phyloP scores from a whole-genome alignment of 1,140 invertebrate genomes.

The Ceratosolen fusciceps region DNA sequence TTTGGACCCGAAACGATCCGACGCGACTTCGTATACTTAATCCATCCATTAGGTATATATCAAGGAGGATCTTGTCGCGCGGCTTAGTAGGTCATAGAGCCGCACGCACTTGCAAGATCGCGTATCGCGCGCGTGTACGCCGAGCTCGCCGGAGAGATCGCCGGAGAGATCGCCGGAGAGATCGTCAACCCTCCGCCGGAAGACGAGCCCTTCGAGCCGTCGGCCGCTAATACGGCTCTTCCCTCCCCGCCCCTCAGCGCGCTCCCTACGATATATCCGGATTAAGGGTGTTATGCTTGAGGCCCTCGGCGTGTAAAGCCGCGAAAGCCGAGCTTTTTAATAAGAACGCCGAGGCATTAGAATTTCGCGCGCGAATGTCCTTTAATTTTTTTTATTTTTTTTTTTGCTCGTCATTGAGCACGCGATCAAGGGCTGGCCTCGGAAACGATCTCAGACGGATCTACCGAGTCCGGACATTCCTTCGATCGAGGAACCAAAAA shows the following conservation, averaged over 20 bases:
- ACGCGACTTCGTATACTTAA: not conserved
- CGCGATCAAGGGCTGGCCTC: not conserved
- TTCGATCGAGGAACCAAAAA: not conserved
- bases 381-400: too few species aligned
- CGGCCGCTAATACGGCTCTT: conserved; percentile 24
- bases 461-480: not conserved
- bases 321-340: conserved; percentile 44
- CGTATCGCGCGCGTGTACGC: conserved; percentile 1
- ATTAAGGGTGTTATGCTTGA: conserved; percentile 39
- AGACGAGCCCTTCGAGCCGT: conserved; percentile 31
- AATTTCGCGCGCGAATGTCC: conserved; percentile 36
- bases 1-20: too few species aligned
- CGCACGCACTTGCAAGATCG: conserved; percentile 7
- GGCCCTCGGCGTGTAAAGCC: not conserved
- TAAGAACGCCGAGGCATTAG: conserved; percentile 32
- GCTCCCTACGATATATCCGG: conserved; percentile 25
- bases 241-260: not conserved
- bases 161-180: too few species aligned
- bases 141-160: too few species aligned
- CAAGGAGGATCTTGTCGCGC: not conserved
- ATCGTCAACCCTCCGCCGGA: conserved; percentile 30
- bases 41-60: not conserved
- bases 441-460: not conserved
- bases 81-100: conserved; percentile 23
- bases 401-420: conserved; percentile 2